Percentiles rank a stretch among this genome's conserved stretches.
phyloP scores from a whole-genome alignment of 2,888 invertebrate genomes.

The Rhingia rostrata region DNA sequence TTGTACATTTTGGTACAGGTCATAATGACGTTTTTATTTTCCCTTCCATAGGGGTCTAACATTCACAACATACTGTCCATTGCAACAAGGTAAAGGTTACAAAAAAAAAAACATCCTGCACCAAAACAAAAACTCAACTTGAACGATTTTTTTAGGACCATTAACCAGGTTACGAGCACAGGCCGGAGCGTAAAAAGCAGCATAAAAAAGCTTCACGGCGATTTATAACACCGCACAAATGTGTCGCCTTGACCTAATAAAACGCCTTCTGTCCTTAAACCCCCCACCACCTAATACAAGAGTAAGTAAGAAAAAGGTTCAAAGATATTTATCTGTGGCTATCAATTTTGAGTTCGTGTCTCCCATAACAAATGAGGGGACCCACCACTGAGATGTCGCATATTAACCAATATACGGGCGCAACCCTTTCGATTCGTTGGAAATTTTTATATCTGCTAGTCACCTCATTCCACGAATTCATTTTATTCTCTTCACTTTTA shows the following conservation, averaged over 20 bases:
- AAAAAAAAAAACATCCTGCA: background rate
- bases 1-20: too few relatives aligned
- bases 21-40: too few relatives aligned
- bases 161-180: slow-evolving; percentile 28
- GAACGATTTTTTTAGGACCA: slow-evolving; percentile 40
- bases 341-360: slow-evolving; percentile 68
- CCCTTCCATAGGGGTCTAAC: background rate
- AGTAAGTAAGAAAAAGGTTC: slow-evolving; percentile 35
- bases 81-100: slow-evolving; percentile 18
- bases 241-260: slow-evolving; percentile 68
- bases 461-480: slow-evolving; percentile 68
- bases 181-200: slow-evolving; percentile 21
- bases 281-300: background rate
- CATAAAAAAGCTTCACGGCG: slow-evolving; percentile 37
- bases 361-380: slow-evolving; percentile 59
- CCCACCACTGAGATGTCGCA: slow-evolving; percentile 15
- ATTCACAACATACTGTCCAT: background rate
- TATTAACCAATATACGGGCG: background rate
- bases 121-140: background rate
- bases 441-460: slow-evolving; percentile 63
- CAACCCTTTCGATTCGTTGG: slow-evolving; percentile 53
- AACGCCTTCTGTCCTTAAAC: slow-evolving; percentile 6
- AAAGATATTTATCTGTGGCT: slow-evolving; percentile 66
- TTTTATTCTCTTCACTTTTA: slow-evolving; percentile 54
- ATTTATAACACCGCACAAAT: slow-evolving; percentile 50